Base-by-base conservation (phyloP, 2,113 vertebrate genomes). In the Actinemys pallida region DNA sequence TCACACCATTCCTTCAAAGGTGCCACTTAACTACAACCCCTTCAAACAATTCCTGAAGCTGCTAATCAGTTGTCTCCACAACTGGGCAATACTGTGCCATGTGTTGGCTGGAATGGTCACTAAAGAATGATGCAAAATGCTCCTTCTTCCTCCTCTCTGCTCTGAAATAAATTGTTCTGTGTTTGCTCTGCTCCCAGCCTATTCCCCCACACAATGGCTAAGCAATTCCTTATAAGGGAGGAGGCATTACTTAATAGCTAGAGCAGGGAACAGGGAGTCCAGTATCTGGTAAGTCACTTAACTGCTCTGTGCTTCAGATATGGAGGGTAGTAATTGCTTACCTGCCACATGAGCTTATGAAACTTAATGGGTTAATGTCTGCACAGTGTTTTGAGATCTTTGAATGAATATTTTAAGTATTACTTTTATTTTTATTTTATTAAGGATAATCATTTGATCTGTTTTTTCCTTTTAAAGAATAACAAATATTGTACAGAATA, bases 161-260 rank as follows among this genome's bases (percentile, higher is more conserved):
- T 50, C 78, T 0, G 1, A 3, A 20, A 72, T 90, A 45, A 49
- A 20, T 39, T 42, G 54, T 17, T 56, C 13, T 47, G 0, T 10
- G 6, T 24, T 45, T 92, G 35, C 22, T 76, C 0, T 0, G 14
- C 22, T 57, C 24, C 56, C 56, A 27, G 56, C 56, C 56, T 24
- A 57, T 57, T 57, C 56, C 24, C 56, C 19, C 16, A 54, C 19
- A 20, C 16, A 54, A 22, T 54, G 53, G 53, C 22, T 54, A 54
- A 54, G 53, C 24, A 57, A 16, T 57, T 57, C 56, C 24, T 59
- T 29, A 4, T 27, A 59, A 59, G 57, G 57, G 25, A 27, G 25
- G 57, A 59, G 57, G 25, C 25, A 59, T 27, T 59, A 29, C 25
- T 19, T 20, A 54, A 54, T 22, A 8, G 53, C 25, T 59, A 59